phyloP scores from a whole-genome alignment of 2,797 vertebrate species.

The Bryconaethiops microstoma region DNA sequence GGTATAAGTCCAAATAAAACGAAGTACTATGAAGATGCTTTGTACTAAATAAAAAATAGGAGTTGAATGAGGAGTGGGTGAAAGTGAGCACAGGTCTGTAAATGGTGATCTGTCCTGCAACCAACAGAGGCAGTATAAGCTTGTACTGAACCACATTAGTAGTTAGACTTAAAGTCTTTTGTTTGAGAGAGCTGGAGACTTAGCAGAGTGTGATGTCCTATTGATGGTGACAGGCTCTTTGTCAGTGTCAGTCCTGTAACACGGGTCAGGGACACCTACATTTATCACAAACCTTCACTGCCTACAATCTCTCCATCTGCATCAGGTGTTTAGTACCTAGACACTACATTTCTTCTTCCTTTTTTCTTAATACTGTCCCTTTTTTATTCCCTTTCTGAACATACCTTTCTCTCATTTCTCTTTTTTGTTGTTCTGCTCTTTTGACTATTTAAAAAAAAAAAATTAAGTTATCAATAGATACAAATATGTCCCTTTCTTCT shows the following conservation, averaged over 20 bases:
- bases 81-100: background rate
- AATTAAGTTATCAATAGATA: too few species aligned
- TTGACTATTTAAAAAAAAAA: too few species aligned
- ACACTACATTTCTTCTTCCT: conserved; percentile 46
- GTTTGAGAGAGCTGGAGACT: conserved; percentile 4
- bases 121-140: background rate
- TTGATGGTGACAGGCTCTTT: conserved; percentile 32
- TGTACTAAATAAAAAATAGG: background rate
- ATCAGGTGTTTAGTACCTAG: conserved; percentile 22
- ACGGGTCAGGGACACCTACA: conserved; percentile 35
- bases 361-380: background rate
- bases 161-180: background rate
- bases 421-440: too few species aligned
- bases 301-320: conserved; percentile 44
- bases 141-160: background rate
- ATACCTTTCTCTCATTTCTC: too few species aligned
- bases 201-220: conserved; percentile 43
- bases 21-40: too few species aligned
- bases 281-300: conserved; percentile 50
- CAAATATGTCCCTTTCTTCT: too few species aligned
- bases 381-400: background rate
- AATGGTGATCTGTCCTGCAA: background rate
- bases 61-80: background rate
- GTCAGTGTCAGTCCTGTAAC: conserved; percentile 48
- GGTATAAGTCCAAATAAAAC: too few species aligned